phyloP scores from a whole-genome alignment of 2,113 vertebrate genomes.

The Chunga burmeisteri region DNA sequence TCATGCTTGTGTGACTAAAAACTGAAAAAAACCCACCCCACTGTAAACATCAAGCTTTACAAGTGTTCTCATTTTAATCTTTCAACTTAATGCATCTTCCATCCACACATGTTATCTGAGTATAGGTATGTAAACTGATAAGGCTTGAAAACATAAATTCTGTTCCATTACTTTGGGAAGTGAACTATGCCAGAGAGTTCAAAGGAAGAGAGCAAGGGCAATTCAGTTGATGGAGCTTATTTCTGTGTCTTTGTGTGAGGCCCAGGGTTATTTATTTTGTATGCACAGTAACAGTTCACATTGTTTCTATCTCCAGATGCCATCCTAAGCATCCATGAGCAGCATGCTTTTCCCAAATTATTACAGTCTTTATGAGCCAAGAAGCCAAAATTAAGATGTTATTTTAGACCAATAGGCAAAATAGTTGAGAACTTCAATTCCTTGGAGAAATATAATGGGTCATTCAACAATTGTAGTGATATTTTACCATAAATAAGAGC shows the following conservation, averaged over 20 bases:
- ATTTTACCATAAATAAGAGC: background rate
- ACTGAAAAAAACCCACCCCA: background rate
- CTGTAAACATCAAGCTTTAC: background rate
- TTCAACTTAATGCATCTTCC: background rate
- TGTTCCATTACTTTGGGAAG: conserved; percentile 23
- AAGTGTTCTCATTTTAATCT: background rate
- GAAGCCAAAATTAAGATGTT: background rate
- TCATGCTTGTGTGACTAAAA: background rate
- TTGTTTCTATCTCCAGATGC: background rate
- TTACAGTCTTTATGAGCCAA: background rate
- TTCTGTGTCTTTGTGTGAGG: background rate
- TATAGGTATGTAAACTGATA: background rate
- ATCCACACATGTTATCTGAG: background rate
- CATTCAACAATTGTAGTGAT: background rate
- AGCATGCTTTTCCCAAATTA: background rate
- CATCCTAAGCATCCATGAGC: background rate
- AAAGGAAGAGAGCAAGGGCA: conserved; percentile 6
- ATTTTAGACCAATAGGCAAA: background rate
- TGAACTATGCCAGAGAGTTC: conserved; percentile 6
- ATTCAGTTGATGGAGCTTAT: conserved; percentile 2
- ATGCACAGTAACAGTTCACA: background rate
- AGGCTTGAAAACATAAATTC: conserved; percentile 36
- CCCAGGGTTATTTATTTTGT: conserved; percentile 10
- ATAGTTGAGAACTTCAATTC: background rate
- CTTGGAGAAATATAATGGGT: background rate